These are phyloP conservation scores for Tromatobia lineatoria DNA, from an alignment of 2,888 invertebrate species.

Conservation along the genomic window DNA sequence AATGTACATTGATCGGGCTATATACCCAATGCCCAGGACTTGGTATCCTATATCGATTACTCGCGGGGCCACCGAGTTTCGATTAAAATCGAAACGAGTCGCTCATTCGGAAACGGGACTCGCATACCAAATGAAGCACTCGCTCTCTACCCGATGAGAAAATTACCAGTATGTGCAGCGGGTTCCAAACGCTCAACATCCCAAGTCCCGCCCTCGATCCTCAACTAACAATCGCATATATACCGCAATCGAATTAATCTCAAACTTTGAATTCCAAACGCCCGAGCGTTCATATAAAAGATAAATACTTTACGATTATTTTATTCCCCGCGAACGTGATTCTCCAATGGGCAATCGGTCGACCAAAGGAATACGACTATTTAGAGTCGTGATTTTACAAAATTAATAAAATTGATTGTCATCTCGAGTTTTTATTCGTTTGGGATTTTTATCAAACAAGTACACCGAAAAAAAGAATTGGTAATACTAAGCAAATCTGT, in stretches of 20 bases:
- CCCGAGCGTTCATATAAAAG: background rate
- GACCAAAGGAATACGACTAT: background rate
- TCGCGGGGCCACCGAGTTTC: constrained; percentile 43
- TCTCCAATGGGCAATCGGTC: background rate
- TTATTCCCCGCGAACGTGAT: background rate
- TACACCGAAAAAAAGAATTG: too few species aligned
- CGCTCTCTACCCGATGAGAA: constrained; percentile 43
- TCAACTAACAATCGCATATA: constrained; percentile 7
- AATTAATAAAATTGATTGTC: background rate
- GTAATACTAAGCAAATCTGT: too few species aligned
- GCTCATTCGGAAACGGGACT: constrained; percentile 57
- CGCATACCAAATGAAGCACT: constrained; percentile 53
- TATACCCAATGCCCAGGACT: background rate
- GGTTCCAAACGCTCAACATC: constrained; percentile 24
- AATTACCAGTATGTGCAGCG: constrained; percentile 49
- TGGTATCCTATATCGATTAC: constrained; percentile 64
- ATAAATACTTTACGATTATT: constrained; percentile 27
- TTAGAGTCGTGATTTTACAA: background rate
- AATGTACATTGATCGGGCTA: constrained; percentile 45
- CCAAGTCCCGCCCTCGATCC: background rate
- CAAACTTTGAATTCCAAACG: constrained; percentile 22
- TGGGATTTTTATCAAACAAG: too few species aligned
- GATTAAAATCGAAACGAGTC: constrained; percentile 69
- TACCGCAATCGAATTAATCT: constrained; percentile 17
- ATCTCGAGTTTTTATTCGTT: background rate